Percentiles rank a stretch among this genome's conserved stretches.
phyloP scores from a whole-genome alignment of 2,113 vertebrate genomes.

The Brachypodius melanocephalos region DNA sequence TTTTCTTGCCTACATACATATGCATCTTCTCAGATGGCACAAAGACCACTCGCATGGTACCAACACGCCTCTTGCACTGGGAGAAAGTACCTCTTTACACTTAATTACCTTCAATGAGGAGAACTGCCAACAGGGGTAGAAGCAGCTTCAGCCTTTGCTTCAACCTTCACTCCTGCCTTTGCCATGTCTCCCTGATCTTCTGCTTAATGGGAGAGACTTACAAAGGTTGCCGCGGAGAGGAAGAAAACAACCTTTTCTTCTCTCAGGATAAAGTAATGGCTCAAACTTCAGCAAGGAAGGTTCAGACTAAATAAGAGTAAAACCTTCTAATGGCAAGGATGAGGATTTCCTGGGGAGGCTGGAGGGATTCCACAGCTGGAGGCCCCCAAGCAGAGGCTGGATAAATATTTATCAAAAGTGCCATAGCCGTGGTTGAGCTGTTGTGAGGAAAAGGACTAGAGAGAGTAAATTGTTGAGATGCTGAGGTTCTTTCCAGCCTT shows the following conservation, averaged over 20 bases:
- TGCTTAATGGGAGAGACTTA: neutral
- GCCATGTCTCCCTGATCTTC: neutral
- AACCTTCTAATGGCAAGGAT: neutral
- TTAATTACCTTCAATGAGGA: neutral
- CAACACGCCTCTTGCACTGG: neutral
- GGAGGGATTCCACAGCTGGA: neutral
- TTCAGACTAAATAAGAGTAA: neutral
- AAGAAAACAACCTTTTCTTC: neutral
- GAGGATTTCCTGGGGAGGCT: neutral
- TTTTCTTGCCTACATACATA: neutral
- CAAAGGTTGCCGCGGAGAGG: neutral
- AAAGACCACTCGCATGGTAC: neutral
- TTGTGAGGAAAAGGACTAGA: neutral
- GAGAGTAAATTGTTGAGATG: neutral
- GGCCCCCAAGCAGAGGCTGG: neutral
- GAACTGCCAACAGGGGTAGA: neutral
- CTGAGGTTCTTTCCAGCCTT: neutral
- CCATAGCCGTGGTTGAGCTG: neutral
- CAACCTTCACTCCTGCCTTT: neutral
- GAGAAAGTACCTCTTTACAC: neutral
- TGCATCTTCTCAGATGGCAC: neutral
- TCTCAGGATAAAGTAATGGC: neutral
- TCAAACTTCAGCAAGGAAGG: conserved; percentile 11
- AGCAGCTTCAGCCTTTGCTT: neutral
- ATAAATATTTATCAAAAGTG: conserved; percentile 29